These are phyloP conservation scores for Nebria brevicollis DNA, from an alignment of 2,888 invertebrate genomes.

Conservation along the genomic window DNA sequence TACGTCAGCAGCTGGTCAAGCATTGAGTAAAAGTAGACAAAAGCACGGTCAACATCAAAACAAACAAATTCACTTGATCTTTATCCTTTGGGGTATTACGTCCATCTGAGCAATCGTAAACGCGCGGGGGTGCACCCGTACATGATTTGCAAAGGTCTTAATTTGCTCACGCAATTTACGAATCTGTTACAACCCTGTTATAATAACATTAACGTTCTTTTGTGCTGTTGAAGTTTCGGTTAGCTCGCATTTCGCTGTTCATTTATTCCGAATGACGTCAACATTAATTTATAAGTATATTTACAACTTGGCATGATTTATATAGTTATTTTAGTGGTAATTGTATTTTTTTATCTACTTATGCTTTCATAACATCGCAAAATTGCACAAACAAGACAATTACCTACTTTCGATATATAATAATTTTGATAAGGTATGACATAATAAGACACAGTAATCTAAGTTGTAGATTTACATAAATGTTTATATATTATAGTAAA, in stretches of 20 bases:
- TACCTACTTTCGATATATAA: too few species aligned
- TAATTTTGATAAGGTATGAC: too few species aligned
- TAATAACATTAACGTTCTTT: not conserved
- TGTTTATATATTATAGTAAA: too few species aligned
- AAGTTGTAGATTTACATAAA: too few species aligned
- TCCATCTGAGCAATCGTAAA: constrained; percentile 44
- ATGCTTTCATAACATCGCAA: too few species aligned
- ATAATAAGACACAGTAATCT: too few species aligned
- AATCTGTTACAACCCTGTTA: constrained; percentile 33
- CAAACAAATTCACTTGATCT: constrained; percentile 38
- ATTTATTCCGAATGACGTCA: not conserved
- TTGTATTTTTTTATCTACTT: not conserved
- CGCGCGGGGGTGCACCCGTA: not conserved
- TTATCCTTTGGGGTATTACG: constrained; percentile 43
- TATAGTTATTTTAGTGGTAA: not conserved
- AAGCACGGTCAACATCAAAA: constrained; percentile 41
- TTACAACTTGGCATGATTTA: not conserved
- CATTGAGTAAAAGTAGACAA: constrained; percentile 18
- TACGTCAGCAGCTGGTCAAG: constrained; percentile 41
- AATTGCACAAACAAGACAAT: too few species aligned
- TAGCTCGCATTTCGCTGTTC: not conserved
- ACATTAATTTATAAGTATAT: not conserved
- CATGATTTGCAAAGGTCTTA: constrained; percentile 24
- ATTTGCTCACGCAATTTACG: constrained; percentile 40
- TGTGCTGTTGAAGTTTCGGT: not conserved